Conservation (phyloP, 2,888 invertebrate genomes). For the Pandemis heparana region DNA sequence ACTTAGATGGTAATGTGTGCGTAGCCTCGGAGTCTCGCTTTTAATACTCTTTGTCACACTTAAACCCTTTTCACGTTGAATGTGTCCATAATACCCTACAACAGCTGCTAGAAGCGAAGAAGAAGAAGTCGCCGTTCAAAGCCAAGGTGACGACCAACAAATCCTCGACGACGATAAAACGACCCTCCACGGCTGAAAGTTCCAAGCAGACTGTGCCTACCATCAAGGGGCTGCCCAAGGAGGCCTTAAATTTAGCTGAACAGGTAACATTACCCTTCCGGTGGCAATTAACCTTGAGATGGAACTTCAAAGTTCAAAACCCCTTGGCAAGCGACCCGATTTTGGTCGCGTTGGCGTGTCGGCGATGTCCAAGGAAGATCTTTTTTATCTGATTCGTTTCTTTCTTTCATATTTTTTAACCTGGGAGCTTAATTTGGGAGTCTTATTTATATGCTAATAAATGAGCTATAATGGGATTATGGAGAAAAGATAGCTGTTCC, state of each 20-base stretch:
- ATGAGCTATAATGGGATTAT: too few relatives aligned
- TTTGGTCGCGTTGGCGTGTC: too few relatives aligned
- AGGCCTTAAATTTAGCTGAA: conserved; percentile 63
- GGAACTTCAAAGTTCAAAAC: too few relatives aligned
- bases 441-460: too few relatives aligned
- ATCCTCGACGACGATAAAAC: conserved; percentile 63
- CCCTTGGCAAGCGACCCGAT: too few relatives aligned
- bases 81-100: not conserved
- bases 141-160: conserved; percentile 57
- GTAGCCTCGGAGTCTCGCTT: not conserved
- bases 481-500: too few relatives aligned
- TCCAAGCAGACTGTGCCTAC: conserved; percentile 48
- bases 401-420: too few relatives aligned
- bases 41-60: not conserved
- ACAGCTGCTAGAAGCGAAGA: conserved; percentile 57
- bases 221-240: conserved; percentile 52
- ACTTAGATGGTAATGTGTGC: not conserved
- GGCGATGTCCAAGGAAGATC: too few relatives aligned
- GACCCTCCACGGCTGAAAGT: conserved; percentile 52
- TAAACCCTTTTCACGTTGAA: not conserved
- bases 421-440: too few relatives aligned
- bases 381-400: too few relatives aligned
- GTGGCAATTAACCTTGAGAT: too few relatives aligned
- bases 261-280: conserved; percentile 58
- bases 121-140: conserved; percentile 60